A percentile compares a stretch with the other conserved stretches of the same genome.
phyloP scores from a whole-genome alignment of 2,113 vertebrate species.

The Barbus barbus region DNA sequence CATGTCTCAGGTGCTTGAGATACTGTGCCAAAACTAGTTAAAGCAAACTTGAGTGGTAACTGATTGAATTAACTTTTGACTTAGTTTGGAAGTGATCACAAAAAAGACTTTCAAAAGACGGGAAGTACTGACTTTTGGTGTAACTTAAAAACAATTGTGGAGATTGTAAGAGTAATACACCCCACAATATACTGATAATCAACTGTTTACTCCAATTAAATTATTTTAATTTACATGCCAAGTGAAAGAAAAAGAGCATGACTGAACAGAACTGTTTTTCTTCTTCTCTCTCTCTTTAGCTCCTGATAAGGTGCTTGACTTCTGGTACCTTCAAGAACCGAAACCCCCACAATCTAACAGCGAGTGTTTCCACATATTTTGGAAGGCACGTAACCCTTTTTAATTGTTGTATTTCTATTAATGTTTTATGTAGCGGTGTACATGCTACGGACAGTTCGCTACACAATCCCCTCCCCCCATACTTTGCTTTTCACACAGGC shows the following conservation, averaged over 20 bases:
- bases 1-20: neutral
- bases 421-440: neutral
- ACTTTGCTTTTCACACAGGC: neutral
- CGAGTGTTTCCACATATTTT: slow-evolving; percentile 59
- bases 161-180: too few relatives aligned
- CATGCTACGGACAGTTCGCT: neutral
- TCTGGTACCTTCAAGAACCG: slow-evolving; percentile 63
- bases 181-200: neutral
- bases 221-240: neutral
- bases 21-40: neutral
- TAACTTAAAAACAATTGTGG: too few relatives aligned
- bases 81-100: neutral
- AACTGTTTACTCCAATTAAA: too few relatives aligned
- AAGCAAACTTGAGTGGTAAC: neutral
- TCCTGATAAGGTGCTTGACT: slow-evolving; percentile 59
- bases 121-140: neutral
- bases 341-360: slow-evolving; percentile 37
- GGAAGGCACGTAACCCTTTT: slow-evolving; percentile 63
- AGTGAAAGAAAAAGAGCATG: neutral
- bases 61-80: neutral
- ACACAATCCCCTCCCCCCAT: neutral
- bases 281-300: neutral
- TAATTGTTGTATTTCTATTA: neutral
- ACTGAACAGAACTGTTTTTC: neutral
- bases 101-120: neutral